Evolutionary conservation across 2,888 invertebrate species (phyloP), one percentile per base, ranked within the genome.

Genomic region (Agrenia bidenticulata): DNA sequence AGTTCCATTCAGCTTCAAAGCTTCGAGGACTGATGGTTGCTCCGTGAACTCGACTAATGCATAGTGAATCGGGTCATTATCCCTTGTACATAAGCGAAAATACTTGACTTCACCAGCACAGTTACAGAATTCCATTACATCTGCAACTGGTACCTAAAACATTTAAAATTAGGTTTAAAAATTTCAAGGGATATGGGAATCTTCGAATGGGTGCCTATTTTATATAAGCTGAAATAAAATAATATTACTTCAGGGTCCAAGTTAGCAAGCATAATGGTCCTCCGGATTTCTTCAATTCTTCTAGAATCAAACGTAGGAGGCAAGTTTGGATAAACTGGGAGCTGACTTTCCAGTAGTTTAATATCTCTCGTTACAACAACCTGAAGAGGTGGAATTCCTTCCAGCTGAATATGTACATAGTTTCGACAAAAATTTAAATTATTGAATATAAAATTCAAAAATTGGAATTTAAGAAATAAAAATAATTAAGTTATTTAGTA

Each of bases 61-160:
- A 81, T 91, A 93, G 51, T 87, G 87, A 60, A 85, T 84, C 24
- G 86, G 87, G 77, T 92, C 90, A 1, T 84, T 84, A 55, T 91
- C 90, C 70, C 90, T 85, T n/a, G 89, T 89, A 77, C 96, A 94
- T 81, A 94, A 89, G 26, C 98, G 85, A 61, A 94, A 83, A 80
- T 96, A 99, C 80, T 97, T 98, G 1, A 99, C 92, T 82, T 99
- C 96, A 15, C 93, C 94, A 51, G 90, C 90, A 73, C 85, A 85
- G 63, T 87, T 85, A 79, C 98, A 94, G 80, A 90, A 90, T 66
- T 91, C 89, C 78, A 96, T 86, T n/a, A 98, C 81, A 77, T 94
- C 90, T 32, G 32, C 32, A n/a, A n/a, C n/a, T n/a, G n/a, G n/a
- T n/a, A n/a, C n/a, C n/a, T n/a, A n/a, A n/a, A n/a, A n/a, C n/a